Base-by-base conservation (phyloP, 2,113 vertebrate genomes). In the Passer domesticus region DNA sequence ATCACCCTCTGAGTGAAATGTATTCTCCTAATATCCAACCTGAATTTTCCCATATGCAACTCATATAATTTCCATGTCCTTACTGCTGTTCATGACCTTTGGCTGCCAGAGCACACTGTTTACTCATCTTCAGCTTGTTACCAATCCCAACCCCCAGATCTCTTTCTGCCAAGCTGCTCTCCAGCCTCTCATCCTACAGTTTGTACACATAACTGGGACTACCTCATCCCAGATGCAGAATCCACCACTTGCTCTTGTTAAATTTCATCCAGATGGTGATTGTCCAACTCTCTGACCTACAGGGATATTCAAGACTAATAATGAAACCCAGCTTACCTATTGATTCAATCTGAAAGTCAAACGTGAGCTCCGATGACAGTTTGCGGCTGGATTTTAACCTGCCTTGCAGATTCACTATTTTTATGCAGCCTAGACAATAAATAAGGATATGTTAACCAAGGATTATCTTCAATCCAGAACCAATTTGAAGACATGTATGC, bases 331-430 rank as follows among this genome's bases (percentile, higher is more conserved):
- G 90, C 97, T 98, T 96, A 99, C 99, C 99, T 96, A 99, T 99
- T 83, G 99, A 98, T 96, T 99, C 99, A 53, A 99, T 99, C 96
- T 99, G 99, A 93, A 99, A 99, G 97, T 99, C 99, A 97, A 99
- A 99, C 1, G 99, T 99, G 94, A 99, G 99, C 95, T 99, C 99
- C 0, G 99, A 99, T 8, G 99, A 99, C 55, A 99, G 98, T 92
- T 99, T 99, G 93, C 98, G 99, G 97, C 98, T 99, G 94, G 99
- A 99, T 98, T 99, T 99, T 96, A 99, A 98, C 94, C 98, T 98
- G 83, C 99, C 99, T 94, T 99, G 99, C 78, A 99, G 98, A 97
- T 99, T 99, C 75, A 99, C 99, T 90, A 99, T 99, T 97, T 99
- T 99, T 98, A 99, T 99, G 97, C 98, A 99, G 86, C 99, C 99